Evolutionary conservation across 30 jellyfish, hydroid and myxozoan genomes (phyloP), one percentile per base, ranked within the genome.

Genomic region (Hydra vulgaris): DNA sequence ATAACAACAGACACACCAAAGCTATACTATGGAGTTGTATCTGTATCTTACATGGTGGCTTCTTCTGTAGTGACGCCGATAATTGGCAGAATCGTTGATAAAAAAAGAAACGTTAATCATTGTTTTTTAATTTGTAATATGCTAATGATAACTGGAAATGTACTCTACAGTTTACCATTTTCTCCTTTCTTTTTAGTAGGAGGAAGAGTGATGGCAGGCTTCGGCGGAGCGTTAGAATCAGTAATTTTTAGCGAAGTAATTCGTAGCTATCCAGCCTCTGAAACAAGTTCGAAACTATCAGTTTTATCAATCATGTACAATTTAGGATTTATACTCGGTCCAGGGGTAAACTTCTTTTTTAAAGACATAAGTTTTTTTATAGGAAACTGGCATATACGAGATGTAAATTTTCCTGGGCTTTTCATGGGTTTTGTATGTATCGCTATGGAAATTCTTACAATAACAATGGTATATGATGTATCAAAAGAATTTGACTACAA

Each of bases 121-220:
- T 69, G 71, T 27, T 54, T 84, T 22, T 56, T 84, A 0, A 3
- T 68, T 8, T 23, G 86, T 74, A 77, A 84, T 79, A 77, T 71
- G 23, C 77, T 84, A n/a, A 76, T 54, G 23, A 15, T 84, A 15
- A 71, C 79, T 26, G 93, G 93, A 12, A 84, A 84, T 69, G 54
- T 84, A 8, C 27, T 84, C 26, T 84, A 84, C 40, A 27, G 89
- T 12, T n/a, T 76, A 1, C 93, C 72, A 0, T 84, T 68, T 84
- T 76, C 89, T 17, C 89, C 89, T 0, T 23, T 68, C 89, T 19
- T 66, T 3, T 26, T 74, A 66, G 22, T 84, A 1, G 15, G 22
- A 18, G 93, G 93, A 7, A 89, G 93, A 66, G 26, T 78, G 15
- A 78, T 84, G 21, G 77, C 89, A 17, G 89, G 93, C 18, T 67